Conservation (phyloP, 2,797 vertebrate genomes). For the Lacerta bilineata region DNA sequence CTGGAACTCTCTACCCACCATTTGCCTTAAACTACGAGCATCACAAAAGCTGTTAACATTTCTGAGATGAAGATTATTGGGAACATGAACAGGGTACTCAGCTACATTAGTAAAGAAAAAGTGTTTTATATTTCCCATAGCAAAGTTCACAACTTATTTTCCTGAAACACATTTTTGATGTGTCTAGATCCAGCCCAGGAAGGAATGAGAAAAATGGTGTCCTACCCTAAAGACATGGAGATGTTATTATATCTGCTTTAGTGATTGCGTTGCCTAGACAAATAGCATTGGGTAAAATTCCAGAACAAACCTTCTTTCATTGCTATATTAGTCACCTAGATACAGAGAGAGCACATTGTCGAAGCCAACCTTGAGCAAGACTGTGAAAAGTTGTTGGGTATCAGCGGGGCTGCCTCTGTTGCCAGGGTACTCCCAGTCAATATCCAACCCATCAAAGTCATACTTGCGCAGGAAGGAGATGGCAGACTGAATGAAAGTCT, state of each 20-base stretch:
- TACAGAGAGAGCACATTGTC: background rate
- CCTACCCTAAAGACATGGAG: background rate
- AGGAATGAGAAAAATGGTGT: background rate
- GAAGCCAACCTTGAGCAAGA: constrained; percentile 76
- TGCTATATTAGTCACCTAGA: background rate
- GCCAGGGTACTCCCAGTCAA: constrained; percentile 84
- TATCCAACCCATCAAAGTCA: constrained; percentile 81
- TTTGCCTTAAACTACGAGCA: background rate
- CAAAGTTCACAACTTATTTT: too few relatives aligned
- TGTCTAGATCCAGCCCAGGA: too few relatives aligned
- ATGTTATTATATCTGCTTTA: background rate
- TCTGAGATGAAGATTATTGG: background rate
- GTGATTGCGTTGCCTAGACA: background rate
- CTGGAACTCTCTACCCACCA: background rate
- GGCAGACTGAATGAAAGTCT: constrained; percentile 82
- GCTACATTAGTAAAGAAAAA: background rate
- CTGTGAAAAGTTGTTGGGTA: constrained; percentile 74
- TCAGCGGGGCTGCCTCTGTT: constrained; percentile 67
- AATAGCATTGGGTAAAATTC: background rate
- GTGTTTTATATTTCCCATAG: too few relatives aligned
- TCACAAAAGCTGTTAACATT: background rate
- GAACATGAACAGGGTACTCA: background rate
- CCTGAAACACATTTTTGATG: too few relatives aligned
- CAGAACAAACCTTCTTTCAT: background rate
- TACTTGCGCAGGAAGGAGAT: constrained; percentile 82